These are phyloP conservation scores for Sycophila sp. DNA, from an alignment of 1,140 invertebrate genomes.

Conservation along the genomic window DNA sequence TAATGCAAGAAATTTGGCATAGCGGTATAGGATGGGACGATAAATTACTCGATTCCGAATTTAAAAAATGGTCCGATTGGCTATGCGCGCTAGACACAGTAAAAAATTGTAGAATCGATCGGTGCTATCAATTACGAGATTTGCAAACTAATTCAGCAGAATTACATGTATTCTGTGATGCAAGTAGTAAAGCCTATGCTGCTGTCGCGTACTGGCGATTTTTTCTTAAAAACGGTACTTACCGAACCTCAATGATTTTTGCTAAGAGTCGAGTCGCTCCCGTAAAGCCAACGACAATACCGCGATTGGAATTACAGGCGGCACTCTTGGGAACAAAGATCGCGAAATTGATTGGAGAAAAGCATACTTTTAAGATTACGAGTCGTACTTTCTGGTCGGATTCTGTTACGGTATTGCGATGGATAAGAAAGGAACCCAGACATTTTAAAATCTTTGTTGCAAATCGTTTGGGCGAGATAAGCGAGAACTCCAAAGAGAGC, in stretches of 20 bases:
- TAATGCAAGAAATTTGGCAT: constrained; percentile 44
- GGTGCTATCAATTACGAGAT: background rate
- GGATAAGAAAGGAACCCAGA: background rate
- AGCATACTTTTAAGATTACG: background rate
- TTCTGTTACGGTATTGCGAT: background rate
- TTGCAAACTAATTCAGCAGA: too few relatives aligned
- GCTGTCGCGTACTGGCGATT: constrained; percentile 46
- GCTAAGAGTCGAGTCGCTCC: background rate
- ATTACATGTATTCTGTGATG: too few relatives aligned
- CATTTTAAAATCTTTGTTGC: background rate
- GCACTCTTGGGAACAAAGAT: background rate
- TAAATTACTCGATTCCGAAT: background rate
- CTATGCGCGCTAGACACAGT: background rate
- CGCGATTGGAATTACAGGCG: constrained; percentile 9
- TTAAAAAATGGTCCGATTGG: constrained; percentile 25
- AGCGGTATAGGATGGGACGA: constrained; percentile 44
- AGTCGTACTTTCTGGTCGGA: background rate
- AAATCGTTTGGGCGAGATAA: background rate
- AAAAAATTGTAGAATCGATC: background rate
- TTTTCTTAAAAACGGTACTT: background rate
- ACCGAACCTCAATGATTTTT: background rate
- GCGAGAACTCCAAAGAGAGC: background rate
- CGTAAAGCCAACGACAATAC: background rate
- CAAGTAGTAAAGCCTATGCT: too few relatives aligned
- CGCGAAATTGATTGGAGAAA: background rate